Percentiles rank a stretch among this genome's conserved stretches.
These are phyloP conservation scores for Bombus haemorrhoidalis DNA, from an alignment of 1,140 invertebrate species.

Conservation along the genomic window DNA sequence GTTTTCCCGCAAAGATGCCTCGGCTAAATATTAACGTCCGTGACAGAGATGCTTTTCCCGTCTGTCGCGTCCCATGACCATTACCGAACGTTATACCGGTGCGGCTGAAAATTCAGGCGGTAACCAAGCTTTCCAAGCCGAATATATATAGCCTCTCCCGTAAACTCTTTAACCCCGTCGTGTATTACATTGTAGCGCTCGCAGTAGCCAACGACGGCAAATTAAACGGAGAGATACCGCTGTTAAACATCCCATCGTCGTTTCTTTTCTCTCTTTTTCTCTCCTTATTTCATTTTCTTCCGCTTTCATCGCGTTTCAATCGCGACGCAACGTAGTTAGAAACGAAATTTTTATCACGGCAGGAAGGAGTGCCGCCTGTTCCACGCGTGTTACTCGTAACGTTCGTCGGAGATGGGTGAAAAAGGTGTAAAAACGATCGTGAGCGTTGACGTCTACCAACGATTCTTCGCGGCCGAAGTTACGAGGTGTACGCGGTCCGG, in stretches of 20 bases:
- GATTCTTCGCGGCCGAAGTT: conserved; percentile 23
- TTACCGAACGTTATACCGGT: conserved; percentile 20
- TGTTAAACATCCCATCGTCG: conserved; percentile 42
- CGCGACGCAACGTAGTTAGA: conserved; percentile 5
- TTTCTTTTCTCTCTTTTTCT: neutral
- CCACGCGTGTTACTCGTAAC: neutral
- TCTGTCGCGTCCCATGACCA: conserved; percentile 28
- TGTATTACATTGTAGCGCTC: conserved; percentile 38
- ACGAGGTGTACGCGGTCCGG: conserved; percentile 26
- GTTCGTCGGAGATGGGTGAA: too few relatives aligned
- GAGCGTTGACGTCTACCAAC: neutral
- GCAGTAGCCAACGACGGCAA: conserved; percentile 23
- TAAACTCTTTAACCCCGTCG: conserved; percentile 42
- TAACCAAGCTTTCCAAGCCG: conserved; percentile 16
- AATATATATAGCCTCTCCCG: conserved; percentile 18
- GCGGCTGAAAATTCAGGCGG: conserved; percentile 24
- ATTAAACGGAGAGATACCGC: conserved; percentile 39
- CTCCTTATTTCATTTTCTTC: neutral
- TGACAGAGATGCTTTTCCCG: conserved; percentile 55
- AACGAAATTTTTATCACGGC: conserved; percentile 26
- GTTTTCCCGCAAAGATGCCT: conserved; percentile 62
- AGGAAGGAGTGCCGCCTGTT: conserved; percentile 36
- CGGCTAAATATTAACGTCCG: conserved; percentile 61
- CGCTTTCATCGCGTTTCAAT: conserved; percentile 16
- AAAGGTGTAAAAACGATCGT: conserved; percentile 20